These are phyloP conservation scores for Gallinago paraguaiae DNA, from an alignment of 2,113 vertebrate genomes.

Conservation along the genomic window DNA sequence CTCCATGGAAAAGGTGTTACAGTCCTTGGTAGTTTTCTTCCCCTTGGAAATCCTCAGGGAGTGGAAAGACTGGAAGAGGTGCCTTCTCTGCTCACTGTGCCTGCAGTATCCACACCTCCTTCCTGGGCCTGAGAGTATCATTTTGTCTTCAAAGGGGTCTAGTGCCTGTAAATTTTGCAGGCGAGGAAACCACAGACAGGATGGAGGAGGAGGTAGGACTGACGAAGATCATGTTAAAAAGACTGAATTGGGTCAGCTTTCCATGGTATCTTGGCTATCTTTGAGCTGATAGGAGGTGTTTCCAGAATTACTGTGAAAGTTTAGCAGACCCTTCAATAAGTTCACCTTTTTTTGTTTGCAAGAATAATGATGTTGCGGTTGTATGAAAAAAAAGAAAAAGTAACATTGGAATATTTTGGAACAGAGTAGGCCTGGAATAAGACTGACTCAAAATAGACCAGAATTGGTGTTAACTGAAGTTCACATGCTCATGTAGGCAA, in stretches of 20 bases:
- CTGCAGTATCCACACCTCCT: not conserved
- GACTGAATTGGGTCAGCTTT: not conserved
- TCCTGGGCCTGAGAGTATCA: rapidly evolving
- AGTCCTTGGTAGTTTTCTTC: not conserved
- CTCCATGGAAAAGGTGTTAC: not conserved
- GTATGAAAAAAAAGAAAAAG: not conserved
- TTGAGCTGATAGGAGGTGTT: not conserved
- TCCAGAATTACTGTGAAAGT: not conserved
- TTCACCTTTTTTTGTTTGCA: not conserved
- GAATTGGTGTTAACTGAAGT: not conserved
- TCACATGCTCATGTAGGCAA: not conserved
- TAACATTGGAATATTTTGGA: not conserved
- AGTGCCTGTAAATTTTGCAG: not conserved
- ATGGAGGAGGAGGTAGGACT: not conserved
- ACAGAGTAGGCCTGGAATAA: not conserved
- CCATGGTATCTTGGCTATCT: not conserved
- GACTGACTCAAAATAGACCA: not conserved
- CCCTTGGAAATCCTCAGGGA: not conserved
- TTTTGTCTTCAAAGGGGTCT: not conserved
- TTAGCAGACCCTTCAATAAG: not conserved
- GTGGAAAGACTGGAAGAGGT: not conserved
- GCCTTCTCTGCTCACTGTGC: not conserved
- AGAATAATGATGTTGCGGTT: not conserved
- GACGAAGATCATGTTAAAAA: not conserved
- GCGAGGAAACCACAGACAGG: rapidly evolving